Evolutionary conservation across 2,113 vertebrate genomes (phyloP).

Genomic region (Grantiella picta): DNA sequence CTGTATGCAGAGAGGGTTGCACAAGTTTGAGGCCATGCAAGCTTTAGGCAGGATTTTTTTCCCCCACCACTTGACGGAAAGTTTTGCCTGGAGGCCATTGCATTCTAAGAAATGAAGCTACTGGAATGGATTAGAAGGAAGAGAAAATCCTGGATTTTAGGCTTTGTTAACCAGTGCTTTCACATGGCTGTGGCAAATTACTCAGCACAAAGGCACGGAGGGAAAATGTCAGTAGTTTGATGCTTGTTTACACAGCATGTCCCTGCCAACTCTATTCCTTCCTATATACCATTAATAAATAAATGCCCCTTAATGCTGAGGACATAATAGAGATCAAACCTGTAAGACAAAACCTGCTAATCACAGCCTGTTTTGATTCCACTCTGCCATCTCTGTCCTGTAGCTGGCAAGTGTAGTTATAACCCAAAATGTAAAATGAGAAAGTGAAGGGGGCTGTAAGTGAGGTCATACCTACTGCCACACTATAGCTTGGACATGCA

Average conservation of each 20-base stretch:
- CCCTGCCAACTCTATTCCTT: background rate
- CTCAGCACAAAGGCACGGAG: background rate
- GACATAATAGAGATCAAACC: background rate
- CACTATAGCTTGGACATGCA: background rate
- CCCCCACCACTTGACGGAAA: background rate
- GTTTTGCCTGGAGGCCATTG: background rate
- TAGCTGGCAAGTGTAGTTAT: background rate
- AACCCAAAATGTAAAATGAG: background rate
- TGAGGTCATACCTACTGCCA: background rate
- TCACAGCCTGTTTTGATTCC: background rate
- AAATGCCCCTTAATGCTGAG: background rate
- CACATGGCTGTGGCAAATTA: background rate
- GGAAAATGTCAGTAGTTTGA: background rate
- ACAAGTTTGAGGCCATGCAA: background rate
- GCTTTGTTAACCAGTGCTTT: background rate
- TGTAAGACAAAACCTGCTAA: background rate
- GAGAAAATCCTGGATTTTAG: background rate
- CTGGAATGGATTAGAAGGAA: background rate
- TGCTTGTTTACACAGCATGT: slow-evolving; percentile 7
- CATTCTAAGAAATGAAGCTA: background rate
- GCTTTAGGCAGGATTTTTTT: background rate
- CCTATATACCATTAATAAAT: background rate
- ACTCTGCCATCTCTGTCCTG: background rate
- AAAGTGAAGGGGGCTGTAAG: background rate
- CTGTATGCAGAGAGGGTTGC: background rate